Conservation (phyloP, 2,888 invertebrate species). For the Eupithecia subfuscata region DNA sequence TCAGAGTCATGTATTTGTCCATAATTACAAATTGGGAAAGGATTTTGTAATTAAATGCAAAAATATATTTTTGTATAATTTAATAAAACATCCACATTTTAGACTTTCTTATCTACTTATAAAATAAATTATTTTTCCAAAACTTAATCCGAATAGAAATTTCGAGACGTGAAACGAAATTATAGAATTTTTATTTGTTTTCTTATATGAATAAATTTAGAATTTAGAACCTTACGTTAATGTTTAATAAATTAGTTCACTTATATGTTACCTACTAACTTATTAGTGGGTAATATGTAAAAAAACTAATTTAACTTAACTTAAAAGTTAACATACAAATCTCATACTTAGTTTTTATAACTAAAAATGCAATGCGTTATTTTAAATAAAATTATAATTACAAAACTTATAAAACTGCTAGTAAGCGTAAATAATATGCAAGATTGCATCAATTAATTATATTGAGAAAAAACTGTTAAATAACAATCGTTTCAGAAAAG, state of each 20-base stretch:
- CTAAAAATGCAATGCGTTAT: slow-evolving; percentile 36
- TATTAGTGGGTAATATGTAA: background rate
- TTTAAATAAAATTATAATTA: slow-evolving; percentile 20
- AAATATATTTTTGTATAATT: slow-evolving; percentile 53
- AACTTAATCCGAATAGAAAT: slow-evolving; percentile 40
- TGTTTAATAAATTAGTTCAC: slow-evolving; percentile 4
- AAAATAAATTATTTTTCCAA: slow-evolving; percentile 50
- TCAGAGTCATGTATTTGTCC: too few species aligned
- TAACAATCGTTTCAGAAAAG: background rate
- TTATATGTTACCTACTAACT: background rate
- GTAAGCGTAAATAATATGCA: slow-evolving; percentile 39
- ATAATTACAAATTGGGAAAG: background rate
- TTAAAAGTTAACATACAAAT: slow-evolving; percentile 24
- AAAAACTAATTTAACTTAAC: slow-evolving; percentile 6
- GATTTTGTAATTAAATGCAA: slow-evolving; percentile 19
- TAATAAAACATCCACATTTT: slow-evolving; percentile 55
- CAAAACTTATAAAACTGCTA: slow-evolving; percentile 39
- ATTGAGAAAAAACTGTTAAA: slow-evolving; percentile 5
- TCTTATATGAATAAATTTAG: slow-evolving; percentile 16
- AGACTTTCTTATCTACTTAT: slow-evolving; percentile 48
- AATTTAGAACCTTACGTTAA: slow-evolving; percentile 18
- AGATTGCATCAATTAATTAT: slow-evolving; percentile 12
- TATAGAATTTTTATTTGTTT: slow-evolving; percentile 32
- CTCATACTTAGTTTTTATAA: slow-evolving; percentile 31
- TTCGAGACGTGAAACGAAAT: slow-evolving; percentile 39